Evolutionary conservation across 2,113 vertebrate species (phyloP), one percentile per base, ranked within the genome.

Genomic region (Aepyceros melampus): DNA sequence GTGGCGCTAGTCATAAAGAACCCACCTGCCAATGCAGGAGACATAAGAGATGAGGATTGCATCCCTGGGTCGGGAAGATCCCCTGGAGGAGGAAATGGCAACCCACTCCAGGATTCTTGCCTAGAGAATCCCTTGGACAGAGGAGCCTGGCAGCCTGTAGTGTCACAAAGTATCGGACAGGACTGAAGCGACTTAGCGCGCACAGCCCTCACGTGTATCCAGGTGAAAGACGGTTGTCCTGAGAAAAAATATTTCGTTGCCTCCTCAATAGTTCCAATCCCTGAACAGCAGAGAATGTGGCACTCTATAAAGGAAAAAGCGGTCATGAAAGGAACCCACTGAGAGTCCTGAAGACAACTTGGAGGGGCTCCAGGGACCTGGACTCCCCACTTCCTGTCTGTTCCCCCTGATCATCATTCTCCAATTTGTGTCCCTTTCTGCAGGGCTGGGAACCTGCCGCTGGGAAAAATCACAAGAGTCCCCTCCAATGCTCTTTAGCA

Each of bases 151-250:
- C 2, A 36, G 67, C 12, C 19, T 10, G 12, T 1, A 23, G 67
- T 21, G 67, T 71, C 67, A 40, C 67, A 71, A 40, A 71, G 67
- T 2, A 33, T 71, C n/a, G 0, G n/a, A 71, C n/a, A 23, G 67
- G n/a, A 40, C n/a, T 71, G 19, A 23, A 71, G 19, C 19, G 0
- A 71, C n/a, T 36, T 11, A 40, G 67, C 0, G 1, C 4, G 0
- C 64, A 36, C 67, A 71, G 21, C 67, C 10, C 19, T 6, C n/a
- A 23, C 0, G 3, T 25, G 3, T 51, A 33, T 64, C 25, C 56
- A 53, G 25, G 25, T 31, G 36, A 91, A 93, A 81, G 40, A 85
- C 36, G 33, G 62, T 47, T 71, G 62, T 9, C 31, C 21, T 33
- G 7, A 43, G 43, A 8, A 64, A 85, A 64, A 31, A 33, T 31